Evolutionary conservation across 2,888 invertebrate genomes (phyloP).

Genomic region (Drepanosiphum platanoidis): DNA sequence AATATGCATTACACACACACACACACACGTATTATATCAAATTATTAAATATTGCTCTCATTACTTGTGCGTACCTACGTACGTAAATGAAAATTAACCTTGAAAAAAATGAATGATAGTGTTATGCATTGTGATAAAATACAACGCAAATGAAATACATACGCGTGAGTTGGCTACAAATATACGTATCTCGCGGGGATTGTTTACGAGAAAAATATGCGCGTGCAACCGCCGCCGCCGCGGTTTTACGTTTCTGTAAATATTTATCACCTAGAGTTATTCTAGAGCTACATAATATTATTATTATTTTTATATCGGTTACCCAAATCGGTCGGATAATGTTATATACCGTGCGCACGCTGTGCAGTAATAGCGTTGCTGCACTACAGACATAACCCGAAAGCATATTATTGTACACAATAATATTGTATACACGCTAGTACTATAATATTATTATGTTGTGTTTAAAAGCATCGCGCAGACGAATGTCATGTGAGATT

Average conservation of each 20-base stretch:
- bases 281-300: not conserved
- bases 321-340: not conserved
- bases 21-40: not conserved
- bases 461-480: not conserved
- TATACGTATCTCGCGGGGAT: not conserved
- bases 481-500: not conserved
- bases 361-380: not conserved
- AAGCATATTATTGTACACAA: too few species aligned
- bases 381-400: too few species aligned
- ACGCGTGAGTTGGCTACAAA: not conserved
- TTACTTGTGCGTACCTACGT: not conserved
- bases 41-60: not conserved
- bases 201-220: conserved; percentile 16
- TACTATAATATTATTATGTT: not conserved
- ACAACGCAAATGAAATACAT: not conserved
- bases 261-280: not conserved
- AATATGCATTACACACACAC: not conserved
- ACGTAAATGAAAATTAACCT: not conserved
- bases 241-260: conserved; percentile 26
- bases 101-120: not conserved
- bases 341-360: not conserved
- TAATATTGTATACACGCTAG: too few species aligned
- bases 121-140: not conserved
- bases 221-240: too few species aligned
- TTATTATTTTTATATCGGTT: conserved; percentile 12